Evolutionary conservation across 30 jellyfish, hydroid and myxozoan genomes (phyloP), one percentile per base, ranked within the genome.

Genomic region (Turritopsis rubra): DNA sequence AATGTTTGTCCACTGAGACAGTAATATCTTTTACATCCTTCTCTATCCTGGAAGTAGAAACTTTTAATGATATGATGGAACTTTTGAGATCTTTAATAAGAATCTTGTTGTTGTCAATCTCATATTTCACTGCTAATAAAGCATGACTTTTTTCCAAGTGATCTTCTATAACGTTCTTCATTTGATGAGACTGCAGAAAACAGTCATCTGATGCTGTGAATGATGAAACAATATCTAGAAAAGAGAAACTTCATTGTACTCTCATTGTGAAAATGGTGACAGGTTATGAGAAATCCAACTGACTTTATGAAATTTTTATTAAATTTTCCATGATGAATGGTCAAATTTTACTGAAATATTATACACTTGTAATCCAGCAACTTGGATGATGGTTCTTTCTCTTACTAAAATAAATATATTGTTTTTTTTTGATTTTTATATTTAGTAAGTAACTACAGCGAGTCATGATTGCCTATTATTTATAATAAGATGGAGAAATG

Each of bases 41-140:
- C 29, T 80, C 87, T 24, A 80, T 80, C 77, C 83, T 53, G 9
- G 83, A 24, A 31, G 87, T 80, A 18, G 87, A 80, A 80, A 80
- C 77, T 53, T 80, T 80, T 18, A 80, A 60, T 18, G 79, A 80
- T 24, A 80, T 52, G 0, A 80, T 54, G 20, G 87, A 80, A n/a
- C 81, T 70, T 80, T 53, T 80, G 66, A 80, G 81, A 21, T 80
- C 53, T 53, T 80, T 24, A 27, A 80, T 80, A 21, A 80, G 21
- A 80, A 52, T 80, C 30, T 68, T 68, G 30, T 68, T 68, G 77
- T 68, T 68, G 28, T 68, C 77, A 68, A 68, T 68, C 77, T 68
- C 31, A 68, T 68, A 68, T n/a, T 68, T 68, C 8, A 68, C 31
- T n/a, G 77, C 77, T n/a, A n/a, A 68, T 17, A 68, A 23, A 19